Evolutionary conservation across 2,113 vertebrate genomes (phyloP).

Genomic region (Gymnobelideus leadbeateri): DNA sequence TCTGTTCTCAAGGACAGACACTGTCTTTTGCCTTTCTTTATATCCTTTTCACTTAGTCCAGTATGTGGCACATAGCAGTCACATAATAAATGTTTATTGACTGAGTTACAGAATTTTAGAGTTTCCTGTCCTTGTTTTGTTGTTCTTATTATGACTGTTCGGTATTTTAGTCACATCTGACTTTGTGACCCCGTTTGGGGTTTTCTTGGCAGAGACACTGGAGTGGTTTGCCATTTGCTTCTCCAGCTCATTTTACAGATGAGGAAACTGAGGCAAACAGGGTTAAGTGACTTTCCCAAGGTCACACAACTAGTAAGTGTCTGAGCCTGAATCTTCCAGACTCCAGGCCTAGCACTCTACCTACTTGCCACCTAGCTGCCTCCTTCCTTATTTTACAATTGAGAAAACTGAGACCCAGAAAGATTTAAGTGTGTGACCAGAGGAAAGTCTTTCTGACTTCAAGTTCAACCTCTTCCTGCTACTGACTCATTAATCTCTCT

Average conservation of each 20-base stretch:
- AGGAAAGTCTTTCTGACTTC: not conserved
- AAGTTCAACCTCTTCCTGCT: not conserved
- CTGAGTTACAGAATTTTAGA: not conserved
- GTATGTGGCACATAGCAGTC: not conserved
- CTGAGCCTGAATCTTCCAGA: not conserved
- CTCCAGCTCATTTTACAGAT: too few relatives aligned
- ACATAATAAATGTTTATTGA: not conserved
- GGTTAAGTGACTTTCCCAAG: not conserved
- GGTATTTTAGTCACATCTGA: not conserved
- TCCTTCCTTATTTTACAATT: not conserved
- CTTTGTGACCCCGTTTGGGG: not conserved
- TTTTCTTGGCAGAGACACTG: not conserved
- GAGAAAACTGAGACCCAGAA: not conserved
- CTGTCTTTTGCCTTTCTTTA: not conserved
- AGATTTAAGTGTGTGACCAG: not conserved
- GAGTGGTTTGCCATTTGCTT: too few relatives aligned
- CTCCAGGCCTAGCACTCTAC: not conserved
- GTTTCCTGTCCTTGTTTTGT: not conserved
- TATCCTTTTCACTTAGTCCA: not conserved
- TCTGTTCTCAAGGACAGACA: not conserved
- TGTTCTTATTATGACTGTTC: not conserved
- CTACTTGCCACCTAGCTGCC: not conserved
- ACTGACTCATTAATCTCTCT: not conserved
- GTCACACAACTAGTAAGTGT: not conserved
- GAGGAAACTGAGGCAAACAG: too few relatives aligned